Percentiles rank a stretch among this genome's conserved stretches.
These are phyloP conservation scores for Stenchaetothrips biformis DNA, from an alignment of 2,888 invertebrate species.

Conservation along the genomic window DNA sequence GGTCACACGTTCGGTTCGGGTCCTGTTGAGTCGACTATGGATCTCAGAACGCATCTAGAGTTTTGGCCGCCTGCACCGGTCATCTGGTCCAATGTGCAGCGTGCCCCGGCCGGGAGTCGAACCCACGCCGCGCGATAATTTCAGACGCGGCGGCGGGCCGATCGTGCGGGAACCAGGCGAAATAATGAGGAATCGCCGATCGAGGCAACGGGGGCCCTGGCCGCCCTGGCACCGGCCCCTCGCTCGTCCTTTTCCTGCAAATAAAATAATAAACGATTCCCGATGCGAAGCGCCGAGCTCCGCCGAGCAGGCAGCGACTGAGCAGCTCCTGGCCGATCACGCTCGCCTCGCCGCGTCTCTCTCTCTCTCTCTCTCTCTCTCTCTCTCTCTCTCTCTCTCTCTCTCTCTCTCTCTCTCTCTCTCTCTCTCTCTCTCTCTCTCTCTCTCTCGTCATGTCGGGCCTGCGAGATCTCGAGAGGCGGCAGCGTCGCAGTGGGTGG, in stretches of 20 bases:
- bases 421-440: not conserved
- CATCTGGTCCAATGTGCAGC: no score
- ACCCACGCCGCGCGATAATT: not conserved
- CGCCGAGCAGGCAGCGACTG: not conserved
- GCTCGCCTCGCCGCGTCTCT: not conserved
- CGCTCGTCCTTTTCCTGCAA: not conserved
- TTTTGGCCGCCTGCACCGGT: no score
- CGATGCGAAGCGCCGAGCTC: no score
- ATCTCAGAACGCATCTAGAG: no score
- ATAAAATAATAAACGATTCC: not conserved
- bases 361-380: not conserved
- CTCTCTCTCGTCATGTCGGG: no score
- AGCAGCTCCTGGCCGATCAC: not conserved
- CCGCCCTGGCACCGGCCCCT: not conserved
- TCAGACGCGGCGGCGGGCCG: not conserved
- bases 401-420: not conserved
- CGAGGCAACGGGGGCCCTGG: no score
- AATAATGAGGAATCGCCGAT: not conserved
- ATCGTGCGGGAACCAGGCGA: not conserved
- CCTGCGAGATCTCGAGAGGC: no score
- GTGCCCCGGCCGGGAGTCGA: not conserved
- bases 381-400: no score
- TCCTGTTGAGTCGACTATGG: no score
- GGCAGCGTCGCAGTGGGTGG: no score
- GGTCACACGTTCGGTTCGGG: no score